These are phyloP conservation scores for Drosophila setosimentum DNA, from an alignment of 2,888 invertebrate species.

Conservation along the genomic window DNA sequence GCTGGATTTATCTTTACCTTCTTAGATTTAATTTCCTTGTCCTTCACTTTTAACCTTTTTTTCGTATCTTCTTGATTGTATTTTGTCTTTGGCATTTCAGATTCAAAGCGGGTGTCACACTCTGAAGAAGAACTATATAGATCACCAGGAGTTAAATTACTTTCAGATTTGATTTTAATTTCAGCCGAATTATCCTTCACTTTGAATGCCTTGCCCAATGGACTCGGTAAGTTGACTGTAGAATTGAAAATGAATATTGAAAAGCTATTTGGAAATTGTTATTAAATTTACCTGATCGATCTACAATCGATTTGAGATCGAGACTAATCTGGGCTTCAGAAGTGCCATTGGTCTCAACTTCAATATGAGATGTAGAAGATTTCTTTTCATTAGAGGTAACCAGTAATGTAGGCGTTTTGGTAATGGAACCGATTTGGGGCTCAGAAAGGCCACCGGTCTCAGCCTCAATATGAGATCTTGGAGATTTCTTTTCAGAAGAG, in stretches of 20 bases:
- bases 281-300: background rate
- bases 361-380: background rate
- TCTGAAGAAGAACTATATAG: slow-evolving; percentile 21
- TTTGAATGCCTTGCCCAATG: background rate
- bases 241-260: background rate
- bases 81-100: background rate
- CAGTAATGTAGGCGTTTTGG: background rate
- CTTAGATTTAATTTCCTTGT: background rate
- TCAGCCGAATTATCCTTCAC: background rate
- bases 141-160: slow-evolving; percentile 3
- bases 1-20: background rate
- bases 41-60: background rate
- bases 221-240: background rate
- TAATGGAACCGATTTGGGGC: background rate
- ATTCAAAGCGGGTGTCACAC: background rate
- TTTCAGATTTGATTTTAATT: background rate
- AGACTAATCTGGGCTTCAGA: background rate
- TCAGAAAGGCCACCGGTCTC: background rate
- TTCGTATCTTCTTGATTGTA: background rate
- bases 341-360: background rate
- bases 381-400: background rate
- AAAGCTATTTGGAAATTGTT: background rate
- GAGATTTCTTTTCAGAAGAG: background rate
- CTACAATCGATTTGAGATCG: background rate
- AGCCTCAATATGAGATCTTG: background rate